Base-by-base conservation (phyloP, 2,797 vertebrate genomes). In the Nyctibius grandis region DNA sequence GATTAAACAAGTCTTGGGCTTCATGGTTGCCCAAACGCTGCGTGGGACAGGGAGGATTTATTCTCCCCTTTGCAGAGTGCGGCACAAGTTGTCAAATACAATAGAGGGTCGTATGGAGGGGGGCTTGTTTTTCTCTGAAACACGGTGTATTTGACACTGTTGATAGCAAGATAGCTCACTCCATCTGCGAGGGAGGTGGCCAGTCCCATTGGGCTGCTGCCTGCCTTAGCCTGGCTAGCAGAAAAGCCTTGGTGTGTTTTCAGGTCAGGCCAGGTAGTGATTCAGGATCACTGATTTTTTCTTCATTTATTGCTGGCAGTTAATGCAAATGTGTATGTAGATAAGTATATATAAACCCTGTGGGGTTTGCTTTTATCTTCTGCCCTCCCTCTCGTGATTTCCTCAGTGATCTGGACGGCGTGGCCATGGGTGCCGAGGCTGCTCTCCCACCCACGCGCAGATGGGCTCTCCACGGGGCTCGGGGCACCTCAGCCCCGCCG, bases 401-500 rank as follows among this genome's bases (percentile, higher is more conserved):
- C 80, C 9, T 5, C 3, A 9, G 65, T 0, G 57, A 65, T 31
- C 18, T 8, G 12, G 42, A 4, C 4, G 4, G 9, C 3, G 5
- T 14, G n/a, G 53, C 45, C 1, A 1, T 34, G 11, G 54, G 61
- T 64, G 28, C 61, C 47, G 2, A 8, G 20, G 56, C 48, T 38
- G 21, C 44, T 34, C 29, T 42, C 33, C 31, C 51, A 26, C 12
- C 16, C 29, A 5, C 1, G 8, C 1, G 8, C 12, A 11, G 84
- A 10, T 1, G 3, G 36, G 28, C 19, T 31, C 38, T 14, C 9
- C 25, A 2, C 17, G 1, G 2, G 16, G 23, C 20, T 23, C 1
- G 36, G 60, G 40, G 16, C 38, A 11, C 4, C 36, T 19, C 36
- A 16, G 25, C 60, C 34, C 50, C 4, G 0, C 42, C 14, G 42